Evolutionary conservation across 1,140 invertebrate species (phyloP), one percentile per base, ranked within the genome.

Genomic region (Lordiphosa mommai): DNA sequence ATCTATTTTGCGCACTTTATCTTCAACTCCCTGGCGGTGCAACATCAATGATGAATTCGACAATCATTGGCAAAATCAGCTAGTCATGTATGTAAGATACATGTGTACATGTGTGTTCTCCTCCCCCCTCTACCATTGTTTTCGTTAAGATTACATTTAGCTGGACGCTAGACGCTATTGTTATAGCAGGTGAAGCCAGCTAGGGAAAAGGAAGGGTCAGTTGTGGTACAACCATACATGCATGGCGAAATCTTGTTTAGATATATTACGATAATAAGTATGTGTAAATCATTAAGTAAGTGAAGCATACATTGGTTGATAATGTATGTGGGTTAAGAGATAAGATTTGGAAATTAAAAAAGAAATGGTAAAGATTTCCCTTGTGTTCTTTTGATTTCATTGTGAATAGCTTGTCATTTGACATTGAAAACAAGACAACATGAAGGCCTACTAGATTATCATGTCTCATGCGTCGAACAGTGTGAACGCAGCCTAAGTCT

Each of bases 1-100:
- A 82, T 82, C 71, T 84, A 82, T 80, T 82, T 82, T 82, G 72
- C 71, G 77, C 76, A 82, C 77, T 82, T 82, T 80, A 80, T 82
- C 74, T 80, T 36, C 48, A n/a, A 16, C 32, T 48, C 32, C 36
- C 36, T 9, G 12, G 7, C 34, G 6, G 20, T 8, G 12, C 12
- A 13, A 14, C 36, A 37, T 14, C 13, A 9, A 23, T 23, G 20
- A 17, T n/a, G n/a, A n/a, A n/a, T 2, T 17, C 16, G 16, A 17
- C 20, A 5, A 23, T 23, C 20, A 5, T 3, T 12, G n/a, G 34
- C 7, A 12, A 13, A 34, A 34, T 34, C 33, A 13, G 34, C 13
- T 13, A 3, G 17, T 23, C 20, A 23, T 23, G 20, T 6, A 6
- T 23, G 20, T 23, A 6, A 23, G 20, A 5, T 23, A 23, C 20